Percentiles rank a stretch among this genome's conserved stretches.
Conservation (phyloP, 37 sponge, comb jelly and placozoan genomes). For the Cliona cf. orientalis region DNA sequence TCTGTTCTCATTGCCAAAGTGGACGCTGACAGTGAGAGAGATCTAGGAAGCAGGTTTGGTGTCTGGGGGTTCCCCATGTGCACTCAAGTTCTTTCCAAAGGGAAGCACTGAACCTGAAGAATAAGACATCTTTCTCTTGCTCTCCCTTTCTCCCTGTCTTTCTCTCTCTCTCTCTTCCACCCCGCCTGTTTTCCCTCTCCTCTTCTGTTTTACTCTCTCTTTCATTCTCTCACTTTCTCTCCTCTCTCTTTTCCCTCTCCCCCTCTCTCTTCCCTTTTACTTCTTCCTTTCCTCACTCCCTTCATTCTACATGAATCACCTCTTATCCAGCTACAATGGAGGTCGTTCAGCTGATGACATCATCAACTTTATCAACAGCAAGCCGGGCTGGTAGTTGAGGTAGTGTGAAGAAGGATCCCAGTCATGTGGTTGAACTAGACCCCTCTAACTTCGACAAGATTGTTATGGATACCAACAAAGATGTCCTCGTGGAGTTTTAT, state of each 20-base stretch:
- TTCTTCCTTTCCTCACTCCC: no score
- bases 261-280: no score
- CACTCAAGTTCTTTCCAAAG: slow-evolving; percentile 95
- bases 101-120: slow-evolving; percentile 91
- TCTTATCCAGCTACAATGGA: slow-evolving; percentile 75
- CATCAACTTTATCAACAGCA: slow-evolving; percentile 82
- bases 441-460: slow-evolving; percentile 83
- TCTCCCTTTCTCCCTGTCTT: no score
- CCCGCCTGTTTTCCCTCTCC: no score
- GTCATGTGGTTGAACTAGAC: slow-evolving; percentile 80
- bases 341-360: slow-evolving; percentile 94
- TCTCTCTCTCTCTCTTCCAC: background rate
- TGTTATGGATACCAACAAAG: slow-evolving; percentile 72
- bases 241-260: no score
- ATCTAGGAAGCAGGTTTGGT: slow-evolving; percentile 82
- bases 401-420: slow-evolving; percentile 60
- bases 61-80: slow-evolving; percentile 92
- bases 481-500: slow-evolving; percentile 99
- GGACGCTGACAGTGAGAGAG: slow-evolving; percentile 86
- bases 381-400: slow-evolving; percentile 80
- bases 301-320: no score
- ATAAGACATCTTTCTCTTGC: no score
- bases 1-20: slow-evolving; percentile 93
- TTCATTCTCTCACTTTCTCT: no score
- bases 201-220: no score